A percentile compares a stretch with the other conserved stretches of the same genome.
These are phyloP conservation scores for Echinometra lucunter DNA, from an alignment of 53 echinoderm and acorn worm species.

Conservation along the genomic window DNA sequence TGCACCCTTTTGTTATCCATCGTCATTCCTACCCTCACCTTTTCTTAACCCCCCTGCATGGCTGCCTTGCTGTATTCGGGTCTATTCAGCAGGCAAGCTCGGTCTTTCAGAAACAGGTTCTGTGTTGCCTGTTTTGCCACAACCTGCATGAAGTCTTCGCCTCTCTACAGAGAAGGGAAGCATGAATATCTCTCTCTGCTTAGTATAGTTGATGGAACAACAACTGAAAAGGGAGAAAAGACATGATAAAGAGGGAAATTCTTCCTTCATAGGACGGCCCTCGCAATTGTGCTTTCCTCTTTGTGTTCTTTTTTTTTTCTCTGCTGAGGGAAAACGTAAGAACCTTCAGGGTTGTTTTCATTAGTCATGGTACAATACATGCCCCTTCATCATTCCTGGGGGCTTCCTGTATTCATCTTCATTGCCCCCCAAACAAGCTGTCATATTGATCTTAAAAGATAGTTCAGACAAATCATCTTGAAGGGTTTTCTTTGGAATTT, in stretches of 20 bases:
- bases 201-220: background rate
- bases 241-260: background rate
- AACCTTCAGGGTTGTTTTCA: background rate
- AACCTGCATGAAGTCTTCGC: background rate
- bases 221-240: background rate
- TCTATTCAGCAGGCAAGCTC: no score
- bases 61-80: background rate
- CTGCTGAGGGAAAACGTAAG: background rate
- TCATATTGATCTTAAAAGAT: no score
- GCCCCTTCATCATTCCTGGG: background rate
- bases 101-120: background rate
- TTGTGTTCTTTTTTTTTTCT: background rate
- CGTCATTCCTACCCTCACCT: slow-evolving; percentile 29
- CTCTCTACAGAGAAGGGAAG: background rate
- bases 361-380: background rate
- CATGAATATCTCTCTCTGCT: background rate
- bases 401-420: no score
- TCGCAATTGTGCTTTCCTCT: background rate
- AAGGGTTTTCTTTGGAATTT: no score
- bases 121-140: slow-evolving; percentile 16
- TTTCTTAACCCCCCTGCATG: slow-evolving; percentile 26
- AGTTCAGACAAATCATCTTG: no score
- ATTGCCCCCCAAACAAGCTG: no score
- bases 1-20: slow-evolving; percentile 6
- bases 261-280: background rate